Conservation (phyloP, 2,888 invertebrate genomes). For the Drosophila pullipes region DNA sequence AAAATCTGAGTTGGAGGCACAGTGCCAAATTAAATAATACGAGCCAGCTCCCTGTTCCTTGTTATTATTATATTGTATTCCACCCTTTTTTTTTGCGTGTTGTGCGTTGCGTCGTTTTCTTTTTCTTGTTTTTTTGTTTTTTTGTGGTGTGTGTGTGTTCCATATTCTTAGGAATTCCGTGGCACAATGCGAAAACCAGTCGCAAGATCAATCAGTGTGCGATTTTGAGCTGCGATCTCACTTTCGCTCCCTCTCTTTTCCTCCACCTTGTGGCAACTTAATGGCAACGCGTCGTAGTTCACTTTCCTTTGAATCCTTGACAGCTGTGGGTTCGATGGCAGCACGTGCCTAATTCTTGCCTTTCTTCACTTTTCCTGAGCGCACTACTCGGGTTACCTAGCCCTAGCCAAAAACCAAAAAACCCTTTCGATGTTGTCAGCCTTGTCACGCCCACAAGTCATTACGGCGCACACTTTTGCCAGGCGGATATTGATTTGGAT, state of each 20-base stretch:
- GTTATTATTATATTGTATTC: slow-evolving; percentile 79
- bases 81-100: slow-evolving; percentile 73
- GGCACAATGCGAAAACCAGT: slow-evolving; percentile 61
- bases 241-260: not conserved
- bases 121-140: slow-evolving; percentile 14
- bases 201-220: slow-evolving; percentile 76
- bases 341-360: slow-evolving; percentile 67
- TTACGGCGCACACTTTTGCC: slow-evolving; percentile 71
- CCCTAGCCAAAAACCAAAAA: slow-evolving; percentile 17
- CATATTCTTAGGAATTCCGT: slow-evolving; percentile 75
- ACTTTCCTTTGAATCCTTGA: slow-evolving; percentile 57
- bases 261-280: slow-evolving; percentile 22
- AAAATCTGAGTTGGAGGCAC: slow-evolving; percentile 37
- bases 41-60: slow-evolving; percentile 59
- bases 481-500: slow-evolving; percentile 81
- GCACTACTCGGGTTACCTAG: slow-evolving; percentile 61
- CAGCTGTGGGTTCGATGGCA: slow-evolving; percentile 54
- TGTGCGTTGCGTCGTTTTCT: slow-evolving; percentile 49
- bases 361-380: slow-evolving; percentile 64
- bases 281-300: slow-evolving; percentile 45
- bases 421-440: slow-evolving; percentile 41
- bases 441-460: slow-evolving; percentile 62
- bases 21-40: slow-evolving; percentile 80
- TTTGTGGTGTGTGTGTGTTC: slow-evolving; percentile 42
- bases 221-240: slow-evolving; percentile 43